These are phyloP conservation scores for Valencia hispanica DNA, from an alignment of 2,797 vertebrate genomes.

Conservation along the genomic window DNA sequence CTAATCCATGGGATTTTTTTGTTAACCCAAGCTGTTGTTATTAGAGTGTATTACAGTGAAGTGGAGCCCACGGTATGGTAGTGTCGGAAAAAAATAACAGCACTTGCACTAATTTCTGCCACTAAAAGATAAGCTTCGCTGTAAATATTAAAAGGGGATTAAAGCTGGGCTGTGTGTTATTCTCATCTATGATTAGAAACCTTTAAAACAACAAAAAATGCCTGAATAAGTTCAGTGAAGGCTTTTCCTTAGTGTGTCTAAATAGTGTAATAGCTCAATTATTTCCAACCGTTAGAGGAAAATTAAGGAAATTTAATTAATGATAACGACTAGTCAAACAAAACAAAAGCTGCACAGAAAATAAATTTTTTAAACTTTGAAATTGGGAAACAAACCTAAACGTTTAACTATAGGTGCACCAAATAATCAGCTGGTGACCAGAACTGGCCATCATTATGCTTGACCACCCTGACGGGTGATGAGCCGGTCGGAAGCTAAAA, in stretches of 20 bases:
- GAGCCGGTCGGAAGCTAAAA: background rate
- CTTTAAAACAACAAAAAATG: background rate
- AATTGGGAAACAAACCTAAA: background rate
- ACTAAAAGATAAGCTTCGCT: background rate
- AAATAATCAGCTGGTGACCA: too few species aligned
- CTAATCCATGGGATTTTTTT: slow-evolving; percentile 69
- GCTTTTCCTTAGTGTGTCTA: background rate
- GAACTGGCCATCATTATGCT: background rate
- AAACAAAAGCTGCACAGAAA: background rate
- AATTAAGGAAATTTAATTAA: background rate
- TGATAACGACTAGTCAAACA: background rate
- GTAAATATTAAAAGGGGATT: slow-evolving; percentile 1
- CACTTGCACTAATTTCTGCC: slow-evolving; percentile 3
- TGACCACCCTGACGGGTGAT: background rate
- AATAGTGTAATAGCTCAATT: background rate
- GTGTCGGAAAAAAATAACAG: slow-evolving; percentile 16
- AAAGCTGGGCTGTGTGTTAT: background rate
- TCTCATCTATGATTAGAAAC: background rate
- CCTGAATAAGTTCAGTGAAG: background rate
- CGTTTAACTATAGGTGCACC: too few species aligned
- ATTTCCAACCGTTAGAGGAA: too few species aligned
- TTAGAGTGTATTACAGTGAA: slow-evolving; percentile 46
- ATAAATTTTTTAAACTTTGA: background rate
- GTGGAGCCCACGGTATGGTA: slow-evolving; percentile 12
- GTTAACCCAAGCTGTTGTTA: slow-evolving; percentile 63